phyloP scores from a whole-genome alignment of 2,888 invertebrate genomes.

The Bugula neritina region DNA sequence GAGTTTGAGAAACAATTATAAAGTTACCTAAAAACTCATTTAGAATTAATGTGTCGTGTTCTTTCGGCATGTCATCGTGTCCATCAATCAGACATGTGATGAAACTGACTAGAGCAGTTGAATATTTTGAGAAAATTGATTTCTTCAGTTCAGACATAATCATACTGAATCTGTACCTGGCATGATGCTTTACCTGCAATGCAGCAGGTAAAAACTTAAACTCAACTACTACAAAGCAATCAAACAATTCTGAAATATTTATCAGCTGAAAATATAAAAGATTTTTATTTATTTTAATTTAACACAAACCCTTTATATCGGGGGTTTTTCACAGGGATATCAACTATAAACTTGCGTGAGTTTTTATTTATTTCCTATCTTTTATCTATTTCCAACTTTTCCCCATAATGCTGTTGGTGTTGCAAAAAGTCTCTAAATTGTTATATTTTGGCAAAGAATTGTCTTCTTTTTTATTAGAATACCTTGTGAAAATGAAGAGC shows the following conservation, averaged over 20 bases:
- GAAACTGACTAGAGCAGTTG: slow-evolving; percentile 84
- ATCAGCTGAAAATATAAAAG: too few relatives aligned
- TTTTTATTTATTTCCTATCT: too few relatives aligned
- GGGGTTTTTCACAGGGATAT: too few relatives aligned
- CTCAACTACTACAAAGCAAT: too few relatives aligned
- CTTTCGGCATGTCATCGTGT: slow-evolving; percentile 65
- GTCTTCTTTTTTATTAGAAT: background rate
- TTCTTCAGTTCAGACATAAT: slow-evolving; percentile 79
- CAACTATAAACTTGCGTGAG: too few relatives aligned
- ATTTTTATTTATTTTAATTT: too few relatives aligned
- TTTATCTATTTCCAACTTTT: too few relatives aligned
- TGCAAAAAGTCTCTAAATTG: background rate
- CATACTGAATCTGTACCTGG: slow-evolving; percentile 80
- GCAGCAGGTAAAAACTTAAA: too few relatives aligned
- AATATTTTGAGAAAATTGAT: slow-evolving; percentile 75
- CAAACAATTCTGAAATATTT: too few relatives aligned
- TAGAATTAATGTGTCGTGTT: slow-evolving; percentile 74
- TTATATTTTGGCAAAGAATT: background rate
- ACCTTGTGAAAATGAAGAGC: slow-evolving; percentile 19
- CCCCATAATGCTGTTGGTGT: background rate
- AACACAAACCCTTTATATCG: too few relatives aligned
- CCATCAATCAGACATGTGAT: slow-evolving; percentile 79
- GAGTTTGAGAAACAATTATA: background rate
- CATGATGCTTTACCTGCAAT: slow-evolving; percentile 74
- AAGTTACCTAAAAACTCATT: slow-evolving; percentile 88